Base-by-base conservation (phyloP, 1,140 invertebrate species). In the Trissolcus basalis region DNA sequence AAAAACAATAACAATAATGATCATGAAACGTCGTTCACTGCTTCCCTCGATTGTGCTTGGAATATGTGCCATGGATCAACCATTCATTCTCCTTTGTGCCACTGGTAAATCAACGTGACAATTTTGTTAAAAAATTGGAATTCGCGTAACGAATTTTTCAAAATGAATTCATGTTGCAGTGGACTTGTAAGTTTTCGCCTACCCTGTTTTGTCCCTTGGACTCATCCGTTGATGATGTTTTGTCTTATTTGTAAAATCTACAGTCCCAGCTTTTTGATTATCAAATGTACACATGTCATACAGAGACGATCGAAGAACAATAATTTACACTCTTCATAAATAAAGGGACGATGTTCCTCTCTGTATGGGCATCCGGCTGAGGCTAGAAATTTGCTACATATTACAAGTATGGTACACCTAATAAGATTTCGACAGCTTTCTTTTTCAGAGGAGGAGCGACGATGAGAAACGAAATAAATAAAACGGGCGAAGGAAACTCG, bases 131-230 rank as follows among this genome's bases (percentile, higher is more conserved):
- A n/a, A n/a, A n/a, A n/a, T n/a, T n/a, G n/a, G n/a, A n/a, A n/a
- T 47, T 43, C 27, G 10, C 35, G n/a, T n/a, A n/a, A n/a, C n/a
- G n/a, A n/a, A n/a, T n/a, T n/a, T n/a, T n/a, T n/a, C 19, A 27
- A 6, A 32, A 32, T 63, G 49, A 13, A 16, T 36, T 19, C 36
- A 3, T 27, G 19, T 27, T 27, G 19, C 19, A 27, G 19, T 27
- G 19, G 19, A 27, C 19, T 27, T 27, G 19, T 36, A 65, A 45
- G 10, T 53, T 12, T 8, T 54, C 32, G 27, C 48, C 65, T 69
- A 69, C 55, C 65, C 65, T 69, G 65, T 69, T 69, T 69, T 54
- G 65, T 69, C 65, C 59, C 56, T 39, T 43, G 27, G 45, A 63
- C 56, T 47, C 16, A n/a, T 49, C 10, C 19, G 9, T 35, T 36